A percentile compares a stretch with the other conserved stretches of the same genome.
phyloP scores from a whole-genome alignment of 2,113 vertebrate genomes.

The Lucifuga dentata region DNA sequence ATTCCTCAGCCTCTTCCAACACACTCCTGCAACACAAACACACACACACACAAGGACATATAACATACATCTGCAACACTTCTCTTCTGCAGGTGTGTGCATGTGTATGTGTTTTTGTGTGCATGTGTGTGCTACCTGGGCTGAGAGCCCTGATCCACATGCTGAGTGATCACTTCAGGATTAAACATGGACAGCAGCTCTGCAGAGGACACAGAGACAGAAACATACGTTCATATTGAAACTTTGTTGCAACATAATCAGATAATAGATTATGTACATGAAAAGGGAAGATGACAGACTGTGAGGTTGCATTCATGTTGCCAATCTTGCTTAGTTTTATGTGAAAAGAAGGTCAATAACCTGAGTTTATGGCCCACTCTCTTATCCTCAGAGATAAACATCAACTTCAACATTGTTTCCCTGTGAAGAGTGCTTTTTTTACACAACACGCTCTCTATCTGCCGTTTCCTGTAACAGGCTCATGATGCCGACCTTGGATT shows the following conservation, averaged over 20 bases:
- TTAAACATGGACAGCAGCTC: conserved; percentile 81
- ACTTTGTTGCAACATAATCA: background rate
- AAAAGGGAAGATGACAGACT: background rate
- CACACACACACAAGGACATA: background rate
- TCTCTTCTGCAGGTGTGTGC: background rate
- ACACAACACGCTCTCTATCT: conserved; percentile 1
- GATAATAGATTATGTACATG: background rate
- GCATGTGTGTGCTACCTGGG: conserved; percentile 60
- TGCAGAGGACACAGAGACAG: conserved; percentile 42
- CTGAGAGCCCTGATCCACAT: conserved; percentile 38
- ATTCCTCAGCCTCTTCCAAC: conserved; percentile 60
- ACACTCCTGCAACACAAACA: conserved; percentile 69
- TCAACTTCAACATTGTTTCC: background rate
- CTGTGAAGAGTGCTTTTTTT: background rate
- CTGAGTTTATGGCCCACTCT: conserved; percentile 43
- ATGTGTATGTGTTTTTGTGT: conserved; percentile 16
- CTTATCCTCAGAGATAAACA: conserved; percentile 43
- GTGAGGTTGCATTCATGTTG: background rate
- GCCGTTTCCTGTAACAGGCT: background rate
- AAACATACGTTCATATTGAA: background rate
- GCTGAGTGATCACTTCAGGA: conserved; percentile 48
- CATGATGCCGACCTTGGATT: conserved; percentile 21
- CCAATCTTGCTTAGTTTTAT: background rate
- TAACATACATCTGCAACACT: background rate
- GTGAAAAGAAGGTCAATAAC: conserved; percentile 18